Base-by-base conservation (phyloP, 2,888 invertebrate genomes). In the Lasioglossum malachurum region DNA sequence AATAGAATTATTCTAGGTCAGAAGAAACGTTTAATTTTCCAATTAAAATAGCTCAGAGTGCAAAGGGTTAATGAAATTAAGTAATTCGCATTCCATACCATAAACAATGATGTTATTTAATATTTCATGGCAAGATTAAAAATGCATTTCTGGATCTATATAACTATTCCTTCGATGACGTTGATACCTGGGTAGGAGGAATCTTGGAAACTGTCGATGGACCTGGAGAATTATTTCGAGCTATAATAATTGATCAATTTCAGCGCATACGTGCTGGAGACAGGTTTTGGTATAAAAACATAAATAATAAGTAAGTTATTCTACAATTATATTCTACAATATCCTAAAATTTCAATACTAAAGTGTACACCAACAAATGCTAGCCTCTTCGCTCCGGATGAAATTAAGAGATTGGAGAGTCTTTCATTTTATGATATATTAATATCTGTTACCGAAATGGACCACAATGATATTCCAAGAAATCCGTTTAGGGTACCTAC, bases 211-310 rank as follows among this genome's bases (percentile, higher is more conserved):
- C 96, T 0, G 87, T 90, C 14, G 92, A 94, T 85, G 95, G 96
- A 64, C 96, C 96, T 1, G 96, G 96, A 2, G 95, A 95, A 90
- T 93, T 96, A 14, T 96, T 97, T 90, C 91, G 93, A 86, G 92
- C 93, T 4, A 95, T 96, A 71, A 96, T 96, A 80, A 85, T 92
- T 49, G 96, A 97, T 92, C 96, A 97, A 89, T 96, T 97, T 93
- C 86, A 89, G 60, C 93, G 96, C 88, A 96, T 96, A 83, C 92
- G 97, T 87, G 95, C 96, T 93, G 96, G 96, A 3, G 96, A 97
- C 91, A 92, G 96, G 80, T 97, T 96, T 94, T 97, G 96, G 96
- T 97, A 96, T 93, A 96, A 96, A 90, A 96, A 96, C 92, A 82
- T 19, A 19, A 90, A 92, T 60, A 96, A 31, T 41, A 71, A 71